Evolutionary conservation across 2,888 invertebrate species (phyloP).

Genomic region (Ochlodes sylvanus): DNA sequence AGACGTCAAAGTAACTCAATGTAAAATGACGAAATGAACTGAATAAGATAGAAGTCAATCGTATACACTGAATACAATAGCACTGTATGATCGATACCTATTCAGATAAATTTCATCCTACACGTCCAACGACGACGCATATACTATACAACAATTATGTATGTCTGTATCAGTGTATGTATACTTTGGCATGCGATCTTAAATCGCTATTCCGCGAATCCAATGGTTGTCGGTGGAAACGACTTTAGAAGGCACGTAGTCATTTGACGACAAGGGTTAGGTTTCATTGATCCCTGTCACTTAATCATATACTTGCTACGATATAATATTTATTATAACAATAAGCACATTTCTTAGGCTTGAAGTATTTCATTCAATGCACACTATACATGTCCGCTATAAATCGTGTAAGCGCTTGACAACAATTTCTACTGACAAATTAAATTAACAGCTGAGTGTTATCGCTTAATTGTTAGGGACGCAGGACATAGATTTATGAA

Average conservation of each 20-base stretch:
- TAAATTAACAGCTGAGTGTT: slow-evolving; percentile 7
- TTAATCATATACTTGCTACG: slow-evolving; percentile 23
- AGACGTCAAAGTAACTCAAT: slow-evolving; percentile 49
- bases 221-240: slow-evolving; percentile 55
- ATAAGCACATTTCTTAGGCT: slow-evolving; percentile 32
- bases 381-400: slow-evolving; percentile 3
- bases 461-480: slow-evolving; percentile 4
- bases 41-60: slow-evolving; percentile 61
- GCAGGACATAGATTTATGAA: neutral
- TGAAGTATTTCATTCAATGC: slow-evolving; percentile 25
- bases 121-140: slow-evolving; percentile 40
- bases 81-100: slow-evolving; percentile 38
- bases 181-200: slow-evolving; percentile 58
- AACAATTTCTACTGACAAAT: slow-evolving; percentile 11
- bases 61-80: slow-evolving; percentile 38
- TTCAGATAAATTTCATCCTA: slow-evolving; percentile 47
- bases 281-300: slow-evolving; percentile 42
- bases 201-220: slow-evolving; percentile 65
- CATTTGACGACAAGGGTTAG: slow-evolving; percentile 50
- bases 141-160: slow-evolving; percentile 7
- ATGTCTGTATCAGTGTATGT: slow-evolving; percentile 39
- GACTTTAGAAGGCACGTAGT: slow-evolving; percentile 57
- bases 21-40: slow-evolving; percentile 54
- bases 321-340: slow-evolving; percentile 34
- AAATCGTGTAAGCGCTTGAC: slow-evolving; percentile 1